A percentile compares a stretch with the other conserved stretches of the same genome.
Conservation (phyloP, 2,113 vertebrate species). For the Triplophysa rosa region DNA sequence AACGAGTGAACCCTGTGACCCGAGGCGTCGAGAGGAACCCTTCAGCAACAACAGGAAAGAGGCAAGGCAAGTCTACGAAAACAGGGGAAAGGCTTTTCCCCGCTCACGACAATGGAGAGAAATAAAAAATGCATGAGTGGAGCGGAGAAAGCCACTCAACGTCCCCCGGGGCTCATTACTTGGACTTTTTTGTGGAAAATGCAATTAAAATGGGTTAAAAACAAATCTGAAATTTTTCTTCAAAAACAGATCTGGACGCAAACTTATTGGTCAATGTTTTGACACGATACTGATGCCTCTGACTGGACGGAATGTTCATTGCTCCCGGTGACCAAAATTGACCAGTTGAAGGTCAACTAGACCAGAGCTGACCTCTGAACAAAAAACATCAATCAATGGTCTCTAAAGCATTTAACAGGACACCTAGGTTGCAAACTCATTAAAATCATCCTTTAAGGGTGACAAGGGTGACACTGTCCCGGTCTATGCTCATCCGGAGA, state of each 20-base stretch:
- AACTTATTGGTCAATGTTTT: background rate
- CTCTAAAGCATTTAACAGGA: background rate
- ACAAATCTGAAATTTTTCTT: conserved; percentile 9
- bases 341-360: no score
- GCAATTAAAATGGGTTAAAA: conserved; percentile 37
- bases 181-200: conserved; percentile 26
- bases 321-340: background rate
- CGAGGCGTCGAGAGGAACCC: conserved; percentile 11
- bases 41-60: conserved; percentile 49
- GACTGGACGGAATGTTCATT: background rate
- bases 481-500: background rate
- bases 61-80: conserved; percentile 44
- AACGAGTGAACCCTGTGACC: conserved; percentile 25
- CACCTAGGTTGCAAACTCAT: background rate
- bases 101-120: conserved; percentile 43
- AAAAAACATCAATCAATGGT: background rate
- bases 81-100: conserved; percentile 48
- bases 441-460: conserved; percentile 24
- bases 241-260: background rate
- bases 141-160: conserved; percentile 25
- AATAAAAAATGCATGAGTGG: conserved; percentile 26
- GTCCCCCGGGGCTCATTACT: conserved; percentile 30
- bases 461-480: conserved; percentile 23
- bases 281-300: background rate
- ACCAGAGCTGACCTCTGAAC: background rate